Conservation (phyloP, 2,113 vertebrate species). For the Callorhinus ursinus region DNA sequence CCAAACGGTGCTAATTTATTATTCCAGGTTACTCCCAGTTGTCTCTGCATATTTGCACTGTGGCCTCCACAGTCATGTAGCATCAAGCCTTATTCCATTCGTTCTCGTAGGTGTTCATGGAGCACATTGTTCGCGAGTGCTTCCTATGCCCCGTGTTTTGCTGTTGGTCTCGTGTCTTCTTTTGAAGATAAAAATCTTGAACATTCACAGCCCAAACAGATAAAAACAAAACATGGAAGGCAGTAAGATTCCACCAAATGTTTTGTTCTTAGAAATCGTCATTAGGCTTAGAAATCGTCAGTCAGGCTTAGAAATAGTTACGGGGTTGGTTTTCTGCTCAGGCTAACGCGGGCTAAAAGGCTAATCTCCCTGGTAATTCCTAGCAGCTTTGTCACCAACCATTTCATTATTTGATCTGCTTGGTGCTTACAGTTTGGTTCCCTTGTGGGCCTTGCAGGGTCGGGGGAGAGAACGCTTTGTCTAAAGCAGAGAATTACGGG, state of each 20-base stretch:
- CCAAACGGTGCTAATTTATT: not conserved
- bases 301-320: not conserved
- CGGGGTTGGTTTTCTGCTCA: not conserved
- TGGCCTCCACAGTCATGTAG: not conserved
- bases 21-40: not conserved
- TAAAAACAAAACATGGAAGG: not conserved
- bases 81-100: not conserved
- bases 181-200: not conserved
- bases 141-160: not conserved
- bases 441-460: not conserved
- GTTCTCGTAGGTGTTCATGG: not conserved
- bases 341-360: slow-evolving; percentile 36
- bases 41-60: not conserved
- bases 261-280: slow-evolving; percentile 36
- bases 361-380: slow-evolving; percentile 53
- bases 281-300: not conserved
- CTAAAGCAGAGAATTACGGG: not conserved
- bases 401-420: slow-evolving; percentile 43
- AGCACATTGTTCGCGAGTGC: not conserved
- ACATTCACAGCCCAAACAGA: not conserved
- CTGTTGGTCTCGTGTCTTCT: slow-evolving; percentile 1
- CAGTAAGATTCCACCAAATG: not conserved
- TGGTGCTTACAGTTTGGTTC: not conserved
- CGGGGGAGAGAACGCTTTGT: not conserved
- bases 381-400: not conserved